A percentile compares a stretch with the other conserved stretches of the same genome.
Conservation (phyloP, 2,888 invertebrate genomes). For the Lypha dubia region DNA sequence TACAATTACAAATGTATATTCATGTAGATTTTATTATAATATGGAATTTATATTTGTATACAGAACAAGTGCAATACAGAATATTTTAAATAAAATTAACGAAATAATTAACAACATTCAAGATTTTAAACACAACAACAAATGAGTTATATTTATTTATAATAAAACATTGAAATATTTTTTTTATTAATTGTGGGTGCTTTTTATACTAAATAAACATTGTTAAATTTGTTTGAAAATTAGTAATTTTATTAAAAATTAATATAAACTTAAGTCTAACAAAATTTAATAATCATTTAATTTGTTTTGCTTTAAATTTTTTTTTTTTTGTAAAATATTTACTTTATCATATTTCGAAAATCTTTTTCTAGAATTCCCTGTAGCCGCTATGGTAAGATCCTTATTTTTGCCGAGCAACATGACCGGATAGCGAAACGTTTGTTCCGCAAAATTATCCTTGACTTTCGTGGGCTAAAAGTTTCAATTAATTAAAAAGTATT, state of each 20-base stretch:
- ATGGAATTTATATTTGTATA: neutral
- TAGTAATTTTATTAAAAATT: conserved; percentile 23
- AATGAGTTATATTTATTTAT: conserved; percentile 8
- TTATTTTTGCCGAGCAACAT: conserved; percentile 83
- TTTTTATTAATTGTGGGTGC: conserved; percentile 20
- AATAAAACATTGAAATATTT: conserved; percentile 2
- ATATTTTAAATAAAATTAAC: neutral
- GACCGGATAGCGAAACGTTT: conserved; percentile 83
- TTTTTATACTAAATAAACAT: neutral
- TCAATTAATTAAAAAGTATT: conserved; percentile 51
- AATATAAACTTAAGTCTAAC: conserved; percentile 7
- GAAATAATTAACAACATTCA: conserved; percentile 41
- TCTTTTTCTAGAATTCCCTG: conserved; percentile 82
- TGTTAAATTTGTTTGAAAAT: neutral
- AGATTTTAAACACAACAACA: neutral
- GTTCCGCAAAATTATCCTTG: conserved; percentile 78
- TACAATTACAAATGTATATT: neutral
- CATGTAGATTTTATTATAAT: neutral
- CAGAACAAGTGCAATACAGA: neutral
- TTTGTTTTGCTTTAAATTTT: conserved; percentile 3
- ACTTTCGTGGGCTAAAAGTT: conserved; percentile 75
- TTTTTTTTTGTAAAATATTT: conserved; percentile 77
- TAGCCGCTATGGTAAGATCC: conserved; percentile 82
- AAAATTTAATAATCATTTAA: conserved; percentile 7
- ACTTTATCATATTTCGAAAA: conserved; percentile 83